Base-by-base conservation (phyloP, 2,888 invertebrate species). In the Lomographa bimaculata region DNA sequence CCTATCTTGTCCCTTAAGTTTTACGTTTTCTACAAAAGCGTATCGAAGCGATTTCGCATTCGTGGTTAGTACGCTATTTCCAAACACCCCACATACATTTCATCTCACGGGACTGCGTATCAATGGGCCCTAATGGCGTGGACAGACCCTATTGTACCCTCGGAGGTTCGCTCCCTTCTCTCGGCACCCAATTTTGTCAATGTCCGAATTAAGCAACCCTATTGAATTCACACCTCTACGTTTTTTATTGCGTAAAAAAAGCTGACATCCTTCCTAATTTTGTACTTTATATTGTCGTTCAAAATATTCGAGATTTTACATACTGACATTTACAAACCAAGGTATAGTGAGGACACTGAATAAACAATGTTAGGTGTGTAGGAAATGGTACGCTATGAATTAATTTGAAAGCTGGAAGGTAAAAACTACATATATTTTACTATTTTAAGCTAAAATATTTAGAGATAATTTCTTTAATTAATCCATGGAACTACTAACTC, bases 91-190 rank as follows among this genome's bases (percentile, higher is more conserved):
- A 61, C 62, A 64, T 61, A 68, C 69, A 68, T 74, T 68, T 66
- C 65, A 71, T 75, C 71, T 66, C 68, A 54, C 55, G 65, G 66
- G 68, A 64, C 60, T 57, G 54, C 60, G 65, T 76, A 78, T 83
- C 77, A 82, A 82, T 83, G 69, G 79, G 54, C 54, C 59, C 63
- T 81, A 82, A 82, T 83, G 73, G 76, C 64, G 70, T 60, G 74
- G 73, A 76, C 74, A 66, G 57, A 54, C 65, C 70, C 67, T 74
- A 75, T 73, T 41, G 41, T 41, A 26, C 35, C 37, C 44, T 52
- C 54, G 46, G n/a, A n/a, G n/a, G n/a, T n/a, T n/a, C 52, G 36
- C 55, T 57, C 65, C 60, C 54, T 56, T 38, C 56, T 38, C 57
- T 36, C 50, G 49, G 57, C 45, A 58, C 58, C 59, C 60, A 57